Evolutionary conservation across 2,113 vertebrate species (phyloP), one percentile per base, ranked within the genome.

Genomic region (Colistium nudipinnis): DNA sequence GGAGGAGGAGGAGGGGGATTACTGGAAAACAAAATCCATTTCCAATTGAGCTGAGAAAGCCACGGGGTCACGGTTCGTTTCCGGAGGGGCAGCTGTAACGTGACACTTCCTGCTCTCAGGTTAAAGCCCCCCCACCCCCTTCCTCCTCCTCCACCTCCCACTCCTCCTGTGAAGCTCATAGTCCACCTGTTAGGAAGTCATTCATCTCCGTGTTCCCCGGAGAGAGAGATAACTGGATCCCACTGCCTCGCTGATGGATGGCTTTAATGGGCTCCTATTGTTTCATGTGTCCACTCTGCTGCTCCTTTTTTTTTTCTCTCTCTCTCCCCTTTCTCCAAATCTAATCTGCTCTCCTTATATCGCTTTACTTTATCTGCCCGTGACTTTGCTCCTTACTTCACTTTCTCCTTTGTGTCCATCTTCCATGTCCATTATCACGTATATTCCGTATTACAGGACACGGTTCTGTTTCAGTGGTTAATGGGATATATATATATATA

Each of bases 111-210:
- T 38, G 16, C 64, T 79, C 25, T 56, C 60, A 80, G 85, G 81
- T 84, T 86, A 66, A 86, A 45, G 14, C 61, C 55, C 74, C 17
- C n/a, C 51, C 49, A 24, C 62, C 54, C 30, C 28, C 56, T 51
- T 10, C 2, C 14, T 27, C 52, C 77, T 20, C 3, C 41, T 54
- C 59, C n/a, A n/a, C n/a, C n/a, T n/a, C n/a, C n/a, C n/a, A n/a
- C n/a, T n/a, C 19, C 30, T 35, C 33, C 54, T 57, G 51, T 55
- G 68, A 74, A 82, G 44, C 63, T 74, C 64, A 69, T 28, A 49
- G 70, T 78, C 75, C 85, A 90, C 88, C 90, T 90, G 90, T 85
- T 86, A 83, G 79, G 86, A 88, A 90, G 86, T 85, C 82, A 86
- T 89, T 91, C 60, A 87, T 88, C 80, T 83, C 61, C 52, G 19